Evolutionary conservation across 2,888 invertebrate species (phyloP), one percentile per base, ranked within the genome.

Genomic region (Anthrax anthrax): DNA sequence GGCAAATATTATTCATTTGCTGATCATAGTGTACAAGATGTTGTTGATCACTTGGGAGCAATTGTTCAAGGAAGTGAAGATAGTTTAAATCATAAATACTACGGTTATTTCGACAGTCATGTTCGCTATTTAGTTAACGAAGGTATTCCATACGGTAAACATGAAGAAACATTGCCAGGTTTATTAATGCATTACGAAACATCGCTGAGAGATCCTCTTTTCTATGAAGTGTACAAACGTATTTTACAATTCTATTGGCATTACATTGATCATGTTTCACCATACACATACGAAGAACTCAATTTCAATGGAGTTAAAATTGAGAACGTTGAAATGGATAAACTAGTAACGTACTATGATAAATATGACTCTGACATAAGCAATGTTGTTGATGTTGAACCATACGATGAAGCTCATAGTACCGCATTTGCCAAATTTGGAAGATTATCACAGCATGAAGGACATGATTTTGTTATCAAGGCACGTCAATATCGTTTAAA

Each of bases 171-270:
- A 8, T 54, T 64, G 29, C 65, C 67, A 9, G 59, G 58, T 14
- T 71, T 75, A 4, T 65, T 82, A 47, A 77, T 81, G 61, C 70
- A 72, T 49, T 78, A 76, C 61, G 74, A 76, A 55, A 81, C 82
- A 13, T 74, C 78, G 41, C 65, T 81, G 42, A 78, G 83, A 47
- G 85, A 85, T 59, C 84, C 84, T 10, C 72, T 79, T 17, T 83
- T 82, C 73, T 85, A 77, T 62, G 74, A 76, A 56, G 67, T 83
- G 42, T 79, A 77, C 61, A 78, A 80, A 63, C 75, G 75, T 32
- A 67, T 83, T 44, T 57, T 74, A 18, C 62, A 71, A 47, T 70
- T 73, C 52, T 73, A 78, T 58, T 65, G 72, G 56, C 71, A 76
- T 41, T 76, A 78, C 68, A 78, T 80, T 62, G 60, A 65, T 39